phyloP scores from a whole-genome alignment of 2,888 invertebrate species.

The Anthoptus insignis region DNA sequence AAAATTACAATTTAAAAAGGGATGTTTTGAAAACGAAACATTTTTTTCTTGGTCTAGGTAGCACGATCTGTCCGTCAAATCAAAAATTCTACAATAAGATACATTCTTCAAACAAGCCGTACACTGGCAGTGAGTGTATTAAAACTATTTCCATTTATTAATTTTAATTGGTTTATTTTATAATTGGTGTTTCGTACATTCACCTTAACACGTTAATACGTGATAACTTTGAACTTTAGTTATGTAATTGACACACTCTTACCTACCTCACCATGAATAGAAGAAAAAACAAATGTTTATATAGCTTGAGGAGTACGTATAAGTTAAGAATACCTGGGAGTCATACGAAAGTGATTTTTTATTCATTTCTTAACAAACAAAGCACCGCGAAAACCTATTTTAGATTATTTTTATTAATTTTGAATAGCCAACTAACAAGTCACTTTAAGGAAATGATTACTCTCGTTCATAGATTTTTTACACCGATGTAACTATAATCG shows the following conservation, averaged over 20 bases:
- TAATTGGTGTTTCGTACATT: conserved; percentile 54
- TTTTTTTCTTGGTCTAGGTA: neutral
- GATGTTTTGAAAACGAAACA: too few species aligned
- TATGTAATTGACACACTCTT: conserved; percentile 48
- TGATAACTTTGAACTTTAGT: conserved; percentile 53
- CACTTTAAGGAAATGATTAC: too few species aligned
- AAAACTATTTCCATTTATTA: conserved; percentile 20
- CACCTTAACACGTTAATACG: conserved; percentile 33
- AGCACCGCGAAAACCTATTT: too few species aligned
- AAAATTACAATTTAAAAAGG: too few species aligned
- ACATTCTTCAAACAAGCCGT: conserved; percentile 48
- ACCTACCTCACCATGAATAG: conserved; percentile 11
- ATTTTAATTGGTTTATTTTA: conserved; percentile 40
- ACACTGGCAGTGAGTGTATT: conserved; percentile 58
- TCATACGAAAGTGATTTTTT: too few species aligned
- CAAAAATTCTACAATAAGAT: conserved; percentile 22
- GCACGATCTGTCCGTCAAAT: conserved; percentile 3
- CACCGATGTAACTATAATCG: too few species aligned
- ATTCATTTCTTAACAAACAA: too few species aligned
- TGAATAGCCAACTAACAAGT: too few species aligned
- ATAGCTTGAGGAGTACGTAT: too few species aligned
- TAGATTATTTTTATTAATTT: too few species aligned
- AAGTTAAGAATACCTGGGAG: too few species aligned
- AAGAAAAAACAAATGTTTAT: neutral
- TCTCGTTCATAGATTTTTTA: too few species aligned